Percentiles rank a stretch among this genome's conserved stretches.
These are phyloP conservation scores for Orientallactaga sibirica DNA, from an alignment of 2,797 vertebrate species.

Conservation along the genomic window DNA sequence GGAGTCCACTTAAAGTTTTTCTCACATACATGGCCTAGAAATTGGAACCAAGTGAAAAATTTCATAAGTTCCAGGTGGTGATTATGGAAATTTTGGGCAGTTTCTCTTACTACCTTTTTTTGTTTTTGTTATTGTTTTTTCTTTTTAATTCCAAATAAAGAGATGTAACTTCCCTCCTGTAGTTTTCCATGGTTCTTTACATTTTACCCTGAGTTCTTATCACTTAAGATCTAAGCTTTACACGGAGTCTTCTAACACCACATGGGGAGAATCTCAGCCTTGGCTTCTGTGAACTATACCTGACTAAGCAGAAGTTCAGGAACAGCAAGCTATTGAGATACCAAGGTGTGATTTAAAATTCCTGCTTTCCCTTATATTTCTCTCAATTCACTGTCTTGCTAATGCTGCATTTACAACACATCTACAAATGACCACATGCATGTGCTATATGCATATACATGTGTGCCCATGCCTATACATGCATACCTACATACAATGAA, in stretches of 20 bases:
- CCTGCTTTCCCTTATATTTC: not conserved
- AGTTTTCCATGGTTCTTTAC: not conserved
- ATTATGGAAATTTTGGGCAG: not conserved
- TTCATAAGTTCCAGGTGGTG: not conserved
- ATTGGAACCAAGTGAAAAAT: not conserved
- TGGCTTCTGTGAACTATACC: not conserved
- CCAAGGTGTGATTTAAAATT: not conserved
- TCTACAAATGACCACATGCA: not conserved
- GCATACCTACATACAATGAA: not conserved
- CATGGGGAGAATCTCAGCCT: not conserved
- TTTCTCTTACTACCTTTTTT: constrained; percentile 36
- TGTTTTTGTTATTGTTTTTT: not conserved
- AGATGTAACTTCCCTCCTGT: not conserved
- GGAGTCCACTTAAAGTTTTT: not conserved
- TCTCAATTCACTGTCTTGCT: not conserved
- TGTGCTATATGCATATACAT: not conserved
- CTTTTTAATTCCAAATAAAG: not conserved
- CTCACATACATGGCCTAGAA: not conserved
- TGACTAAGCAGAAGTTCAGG: not conserved
- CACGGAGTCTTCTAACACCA: not conserved
- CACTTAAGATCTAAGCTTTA: not conserved
- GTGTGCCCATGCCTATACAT: not conserved
- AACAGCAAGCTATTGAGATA: not conserved
- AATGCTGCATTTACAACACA: not conserved
- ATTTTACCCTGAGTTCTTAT: not conserved